A percentile compares a stretch with the other conserved stretches of the same genome.
These are phyloP conservation scores for Antitype chi DNA, from an alignment of 2,888 invertebrate species.

Conservation along the genomic window DNA sequence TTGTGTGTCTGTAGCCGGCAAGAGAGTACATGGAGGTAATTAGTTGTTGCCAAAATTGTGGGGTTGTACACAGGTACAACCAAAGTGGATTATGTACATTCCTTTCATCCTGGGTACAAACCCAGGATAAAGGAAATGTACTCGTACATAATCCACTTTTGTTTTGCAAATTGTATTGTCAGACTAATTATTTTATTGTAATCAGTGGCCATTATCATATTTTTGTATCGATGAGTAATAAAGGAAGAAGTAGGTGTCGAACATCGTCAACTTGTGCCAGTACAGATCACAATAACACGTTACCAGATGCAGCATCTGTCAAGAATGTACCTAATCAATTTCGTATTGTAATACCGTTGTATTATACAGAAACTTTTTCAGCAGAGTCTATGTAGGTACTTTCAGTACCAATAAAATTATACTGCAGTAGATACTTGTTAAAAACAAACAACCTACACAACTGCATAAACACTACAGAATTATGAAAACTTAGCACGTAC, in stretches of 20 bases:
- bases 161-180: neutral
- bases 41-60: neutral
- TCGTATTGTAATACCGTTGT: neutral
- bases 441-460: conserved; percentile 8
- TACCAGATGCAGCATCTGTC: neutral
- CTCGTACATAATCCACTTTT: neutral
- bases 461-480: conserved; percentile 7
- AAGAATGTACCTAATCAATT: neutral
- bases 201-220: neutral
- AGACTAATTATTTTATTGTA: neutral
- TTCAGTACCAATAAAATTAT: neutral
- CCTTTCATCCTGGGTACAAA: too few relatives aligned
- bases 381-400: neutral
- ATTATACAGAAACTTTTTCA: neutral
- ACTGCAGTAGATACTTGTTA: neutral
- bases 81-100: too few relatives aligned
- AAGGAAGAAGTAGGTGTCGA: too few relatives aligned
- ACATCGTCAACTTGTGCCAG: neutral
- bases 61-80: too few relatives aligned
- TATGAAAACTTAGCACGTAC: conserved; percentile 12
- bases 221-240: neutral
- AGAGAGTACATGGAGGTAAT: neutral
- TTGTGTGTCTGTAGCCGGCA: neutral
- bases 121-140: neutral
- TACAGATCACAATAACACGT: neutral